phyloP scores from a whole-genome alignment of 1,140 invertebrate genomes.

The Ditylenchus dipsaci region DNA sequence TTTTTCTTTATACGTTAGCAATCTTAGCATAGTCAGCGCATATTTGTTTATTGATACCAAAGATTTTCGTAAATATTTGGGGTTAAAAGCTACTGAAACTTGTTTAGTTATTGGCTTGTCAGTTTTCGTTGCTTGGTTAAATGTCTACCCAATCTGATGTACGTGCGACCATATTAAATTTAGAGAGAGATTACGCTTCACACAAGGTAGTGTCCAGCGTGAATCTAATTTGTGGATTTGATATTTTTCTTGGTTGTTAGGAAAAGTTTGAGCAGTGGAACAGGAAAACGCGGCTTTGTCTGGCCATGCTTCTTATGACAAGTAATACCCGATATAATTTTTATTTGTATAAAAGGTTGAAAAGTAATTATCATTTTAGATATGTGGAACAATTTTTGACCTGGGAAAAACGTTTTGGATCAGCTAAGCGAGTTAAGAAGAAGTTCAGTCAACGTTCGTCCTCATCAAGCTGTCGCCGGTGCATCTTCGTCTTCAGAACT shows the following conservation, averaged over 20 bases:
- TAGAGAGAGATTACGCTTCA: background rate
- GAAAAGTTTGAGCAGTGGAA: constrained; percentile 15
- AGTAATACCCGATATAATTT: background rate
- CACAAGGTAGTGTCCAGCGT: too few relatives aligned
- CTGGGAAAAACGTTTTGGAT: constrained; percentile 39
- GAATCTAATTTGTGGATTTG: background rate
- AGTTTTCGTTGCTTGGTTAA: too few relatives aligned
- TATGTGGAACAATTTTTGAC: constrained; percentile 39
- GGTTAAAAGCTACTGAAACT: too few relatives aligned
- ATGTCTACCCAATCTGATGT: too few relatives aligned
- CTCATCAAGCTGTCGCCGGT: background rate
- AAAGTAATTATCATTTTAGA: background rate
- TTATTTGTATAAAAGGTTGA: too few relatives aligned
- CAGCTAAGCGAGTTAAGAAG: constrained; percentile 19
- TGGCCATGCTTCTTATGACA: constrained; percentile 18
- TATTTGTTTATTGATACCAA: too few relatives aligned
- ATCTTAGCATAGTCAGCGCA: too few relatives aligned
- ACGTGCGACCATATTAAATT: background rate
- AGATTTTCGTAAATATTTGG: too few relatives aligned
- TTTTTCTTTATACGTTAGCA: too few relatives aligned
- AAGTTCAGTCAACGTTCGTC: background rate
- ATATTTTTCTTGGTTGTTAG: too few relatives aligned
- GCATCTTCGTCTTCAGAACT: background rate
- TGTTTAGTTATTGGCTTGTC: too few relatives aligned
- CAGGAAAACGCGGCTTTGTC: constrained; percentile 25